Percentiles rank a stretch among this genome's conserved stretches.
These are phyloP conservation scores for Sympetrum striolatum DNA, from an alignment of 2,888 invertebrate species.

Conservation along the genomic window DNA sequence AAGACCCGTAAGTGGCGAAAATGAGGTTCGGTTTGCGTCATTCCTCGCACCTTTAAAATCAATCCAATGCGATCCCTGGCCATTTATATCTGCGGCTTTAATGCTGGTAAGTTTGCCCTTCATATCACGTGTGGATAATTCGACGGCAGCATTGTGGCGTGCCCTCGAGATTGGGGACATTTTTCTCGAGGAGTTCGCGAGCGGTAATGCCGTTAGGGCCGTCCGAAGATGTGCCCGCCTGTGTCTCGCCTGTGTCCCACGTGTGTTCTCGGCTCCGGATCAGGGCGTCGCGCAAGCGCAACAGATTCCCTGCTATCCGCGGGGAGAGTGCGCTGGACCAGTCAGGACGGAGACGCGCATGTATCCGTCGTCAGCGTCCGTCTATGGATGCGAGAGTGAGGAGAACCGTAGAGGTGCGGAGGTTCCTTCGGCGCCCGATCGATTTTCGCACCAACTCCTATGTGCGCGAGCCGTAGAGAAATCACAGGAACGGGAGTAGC, in stretches of 20 bases:
- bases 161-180: neutral
- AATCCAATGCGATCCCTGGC: too few relatives aligned
- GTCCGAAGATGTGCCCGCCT: neutral
- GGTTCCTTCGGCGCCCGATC: neutral
- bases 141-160: neutral
- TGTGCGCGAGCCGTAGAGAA: neutral
- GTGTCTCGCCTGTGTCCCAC: neutral
- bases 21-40: too few relatives aligned
- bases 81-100: too few relatives aligned
- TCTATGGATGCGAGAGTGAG: neutral
- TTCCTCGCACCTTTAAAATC: too few relatives aligned
- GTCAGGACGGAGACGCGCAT: neutral
- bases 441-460: neutral
- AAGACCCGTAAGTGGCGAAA: too few relatives aligned
- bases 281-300: neutral
- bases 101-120: too few relatives aligned
- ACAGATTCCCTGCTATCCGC: neutral
- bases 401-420: neutral
- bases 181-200: neutral
- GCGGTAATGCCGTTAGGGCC: neutral
- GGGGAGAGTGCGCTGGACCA: neutral
- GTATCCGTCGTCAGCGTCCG: neutral
- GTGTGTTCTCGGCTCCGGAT: neutral
- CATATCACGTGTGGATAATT: too few relatives aligned
- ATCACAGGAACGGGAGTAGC: neutral